Conservation (phyloP, 2,888 invertebrate genomes). For the Drosophila gaucha region DNA sequence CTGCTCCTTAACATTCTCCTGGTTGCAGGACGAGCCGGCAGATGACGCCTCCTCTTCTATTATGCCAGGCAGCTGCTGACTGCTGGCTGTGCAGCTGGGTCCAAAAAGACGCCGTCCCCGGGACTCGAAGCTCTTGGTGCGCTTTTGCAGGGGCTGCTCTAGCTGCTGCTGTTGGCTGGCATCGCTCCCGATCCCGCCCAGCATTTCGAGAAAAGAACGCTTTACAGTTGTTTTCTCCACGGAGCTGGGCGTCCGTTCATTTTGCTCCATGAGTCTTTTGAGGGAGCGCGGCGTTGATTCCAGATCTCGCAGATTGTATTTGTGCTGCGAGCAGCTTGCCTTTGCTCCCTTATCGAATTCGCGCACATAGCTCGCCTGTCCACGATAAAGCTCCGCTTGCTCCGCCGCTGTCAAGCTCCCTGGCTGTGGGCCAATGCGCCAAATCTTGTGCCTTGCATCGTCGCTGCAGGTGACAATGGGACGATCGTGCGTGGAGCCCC, state of each 20-base stretch:
- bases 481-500: slow-evolving; percentile 87
- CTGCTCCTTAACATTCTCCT: slow-evolving; percentile 63
- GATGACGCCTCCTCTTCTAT: slow-evolving; percentile 61
- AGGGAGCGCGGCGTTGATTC: slow-evolving; percentile 86
- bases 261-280: slow-evolving; percentile 85
- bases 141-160: slow-evolving; percentile 81
- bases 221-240: slow-evolving; percentile 80
- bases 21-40: slow-evolving; percentile 65
- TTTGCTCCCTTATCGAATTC: slow-evolving; percentile 57
- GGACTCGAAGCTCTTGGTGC: slow-evolving; percentile 82
- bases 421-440: slow-evolving; percentile 88
- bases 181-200: slow-evolving; percentile 37
- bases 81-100: slow-evolving; percentile 82
- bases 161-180: background rate
- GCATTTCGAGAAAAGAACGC: slow-evolving; percentile 82
- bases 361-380: slow-evolving; percentile 85
- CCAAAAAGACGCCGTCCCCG: slow-evolving; percentile 85
- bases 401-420: slow-evolving; percentile 85
- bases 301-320: slow-evolving; percentile 80
- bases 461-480: slow-evolving; percentile 93
- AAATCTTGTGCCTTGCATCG: slow-evolving; percentile 91
- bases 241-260: slow-evolving; percentile 80
- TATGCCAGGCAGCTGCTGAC: slow-evolving; percentile 57
- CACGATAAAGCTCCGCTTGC: slow-evolving; percentile 83
- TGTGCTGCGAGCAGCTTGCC: slow-evolving; percentile 46